Conservation (phyloP, 2,113 vertebrate species). For the Brachirus orientalis region DNA sequence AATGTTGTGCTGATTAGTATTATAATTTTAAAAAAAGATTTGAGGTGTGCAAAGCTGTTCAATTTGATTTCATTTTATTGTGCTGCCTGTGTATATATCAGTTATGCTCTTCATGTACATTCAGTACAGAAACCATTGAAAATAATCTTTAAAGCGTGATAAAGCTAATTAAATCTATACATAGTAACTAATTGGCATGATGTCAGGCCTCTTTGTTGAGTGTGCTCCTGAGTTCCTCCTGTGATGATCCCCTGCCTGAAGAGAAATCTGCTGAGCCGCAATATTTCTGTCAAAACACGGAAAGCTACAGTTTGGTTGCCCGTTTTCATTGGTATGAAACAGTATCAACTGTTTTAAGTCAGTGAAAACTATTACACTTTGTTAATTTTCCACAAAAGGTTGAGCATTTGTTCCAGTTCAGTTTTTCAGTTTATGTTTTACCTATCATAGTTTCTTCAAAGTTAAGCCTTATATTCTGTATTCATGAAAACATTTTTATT, state of each 20-base stretch:
- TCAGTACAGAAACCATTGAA: not conserved
- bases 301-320: not conserved
- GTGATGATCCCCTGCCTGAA: slow-evolving; percentile 21
- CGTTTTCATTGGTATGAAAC: not conserved
- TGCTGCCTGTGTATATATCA: not conserved
- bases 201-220: slow-evolving; percentile 20
- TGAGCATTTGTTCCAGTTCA: too few relatives aligned
- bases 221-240: slow-evolving; percentile 1
- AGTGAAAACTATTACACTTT: not conserved
- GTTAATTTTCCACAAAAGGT: too few relatives aligned
- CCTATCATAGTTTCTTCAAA: too few relatives aligned
- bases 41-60: too few relatives aligned
- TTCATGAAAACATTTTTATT: too few relatives aligned
- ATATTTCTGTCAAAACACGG: slow-evolving; percentile 16
- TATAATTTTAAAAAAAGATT: too few relatives aligned
- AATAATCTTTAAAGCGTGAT: not conserved
- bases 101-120: not conserved
- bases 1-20: too few relatives aligned
- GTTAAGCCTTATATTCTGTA: too few relatives aligned
- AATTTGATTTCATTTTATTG: not conserved
- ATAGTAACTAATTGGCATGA: not conserved
- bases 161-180: not conserved
- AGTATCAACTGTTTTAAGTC: not conserved
- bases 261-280: slow-evolving; percentile 3
- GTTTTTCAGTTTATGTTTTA: too few relatives aligned